These are phyloP conservation scores for Chelmon rostratus DNA, from an alignment of 2,797 vertebrate genomes.

Conservation along the genomic window DNA sequence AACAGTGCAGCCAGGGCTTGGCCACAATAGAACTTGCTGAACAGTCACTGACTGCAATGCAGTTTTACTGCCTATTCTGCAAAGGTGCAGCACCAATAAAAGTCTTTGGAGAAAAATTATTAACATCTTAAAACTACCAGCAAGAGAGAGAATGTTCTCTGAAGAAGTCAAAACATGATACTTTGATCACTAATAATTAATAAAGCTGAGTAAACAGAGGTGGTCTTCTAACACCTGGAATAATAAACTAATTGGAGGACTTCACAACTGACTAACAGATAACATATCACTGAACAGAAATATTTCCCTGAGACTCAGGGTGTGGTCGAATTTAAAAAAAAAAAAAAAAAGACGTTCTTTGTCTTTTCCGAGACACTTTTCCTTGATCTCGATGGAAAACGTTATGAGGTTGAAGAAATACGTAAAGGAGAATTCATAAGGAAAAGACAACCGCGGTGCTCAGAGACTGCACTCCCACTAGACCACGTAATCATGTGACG, in stretches of 20 bases:
- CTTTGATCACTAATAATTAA: neutral
- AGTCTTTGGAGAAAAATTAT: neutral
- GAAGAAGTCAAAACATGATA: neutral
- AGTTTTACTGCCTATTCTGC: constrained; percentile 35
- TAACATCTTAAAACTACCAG: neutral
- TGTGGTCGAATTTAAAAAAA: too few species aligned
- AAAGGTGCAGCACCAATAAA: constrained; percentile 18
- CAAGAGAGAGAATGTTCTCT: neutral
- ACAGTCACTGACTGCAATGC: constrained; percentile 11
- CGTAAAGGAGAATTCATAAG: too few species aligned
- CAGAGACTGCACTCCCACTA: too few species aligned
- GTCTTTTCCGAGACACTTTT: too few species aligned
- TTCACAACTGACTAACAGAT: neutral
- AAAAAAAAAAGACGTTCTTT: too few species aligned
- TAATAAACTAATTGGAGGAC: constrained; percentile 1
- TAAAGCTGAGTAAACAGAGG: neutral
- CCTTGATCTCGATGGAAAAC: too few species aligned
- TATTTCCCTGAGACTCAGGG: constrained; percentile 9
- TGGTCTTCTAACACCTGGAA: neutral
- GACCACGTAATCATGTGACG: too few species aligned
- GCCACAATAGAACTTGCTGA: constrained; percentile 11
- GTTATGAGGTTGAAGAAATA: too few species aligned
- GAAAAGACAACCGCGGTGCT: too few species aligned
- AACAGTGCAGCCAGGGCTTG: constrained; percentile 21
- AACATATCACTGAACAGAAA: neutral